phyloP scores from a whole-genome alignment of 2,888 invertebrate genomes.

The Julus scandinavius region DNA sequence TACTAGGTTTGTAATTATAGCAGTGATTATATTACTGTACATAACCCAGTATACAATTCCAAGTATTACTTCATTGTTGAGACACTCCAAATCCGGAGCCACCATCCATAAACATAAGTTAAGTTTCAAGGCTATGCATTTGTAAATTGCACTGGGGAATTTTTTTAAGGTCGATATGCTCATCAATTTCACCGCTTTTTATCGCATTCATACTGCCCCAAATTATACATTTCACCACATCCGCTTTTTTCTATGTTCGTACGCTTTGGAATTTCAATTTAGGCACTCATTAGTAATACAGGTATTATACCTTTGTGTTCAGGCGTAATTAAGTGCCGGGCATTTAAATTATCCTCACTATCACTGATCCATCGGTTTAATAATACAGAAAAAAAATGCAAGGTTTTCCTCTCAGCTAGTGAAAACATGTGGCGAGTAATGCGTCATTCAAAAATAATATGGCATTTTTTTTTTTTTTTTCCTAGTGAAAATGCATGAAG shows the following conservation, averaged over 20 bases:
- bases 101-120: background rate
- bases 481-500: too few species aligned
- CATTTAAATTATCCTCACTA: background rate
- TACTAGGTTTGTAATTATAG: background rate
- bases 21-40: background rate
- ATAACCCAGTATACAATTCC: background rate
- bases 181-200: conserved; percentile 11
- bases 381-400: background rate
- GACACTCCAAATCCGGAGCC: background rate
- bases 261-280: conserved; percentile 48
- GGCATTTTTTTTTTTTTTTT: background rate
- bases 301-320: background rate
- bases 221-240: conserved; percentile 48
- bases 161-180: conserved; percentile 40
- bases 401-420: conserved; percentile 4
- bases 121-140: background rate
- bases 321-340: background rate
- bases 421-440: background rate
- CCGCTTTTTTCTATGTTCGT: conserved; percentile 23
- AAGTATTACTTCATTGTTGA: background rate
- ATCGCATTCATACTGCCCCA: background rate
- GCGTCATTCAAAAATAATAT: background rate
- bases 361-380: background rate
- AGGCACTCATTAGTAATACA: conserved; percentile 43
- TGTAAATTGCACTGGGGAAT: background rate